Percentiles rank a stretch among this genome's conserved stretches.
Conservation (phyloP, 1,140 invertebrate species). For the Neelides sp. region DNA sequence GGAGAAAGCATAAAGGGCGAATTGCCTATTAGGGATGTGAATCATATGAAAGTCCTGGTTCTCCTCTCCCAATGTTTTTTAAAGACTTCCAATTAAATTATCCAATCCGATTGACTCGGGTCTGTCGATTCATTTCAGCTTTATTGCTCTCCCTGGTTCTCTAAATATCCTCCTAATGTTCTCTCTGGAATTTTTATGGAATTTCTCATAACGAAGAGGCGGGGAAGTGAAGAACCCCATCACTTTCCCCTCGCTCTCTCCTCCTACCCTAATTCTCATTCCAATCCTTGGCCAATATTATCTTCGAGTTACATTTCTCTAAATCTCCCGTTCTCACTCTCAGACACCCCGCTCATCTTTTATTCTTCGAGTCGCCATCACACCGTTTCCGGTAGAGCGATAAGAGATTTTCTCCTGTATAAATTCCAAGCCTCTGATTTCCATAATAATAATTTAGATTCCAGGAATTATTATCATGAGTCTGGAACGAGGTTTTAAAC, state of each 20-base stretch:
- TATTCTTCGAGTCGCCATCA: not conserved
- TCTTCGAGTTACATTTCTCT: not conserved
- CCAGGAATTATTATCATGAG: too few relatives aligned
- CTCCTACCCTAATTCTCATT: too few relatives aligned
- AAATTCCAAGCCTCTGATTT: not conserved
- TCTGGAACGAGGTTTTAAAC: too few relatives aligned
- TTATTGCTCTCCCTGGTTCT: not conserved
- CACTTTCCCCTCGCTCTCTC: not conserved
- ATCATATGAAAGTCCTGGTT: too few relatives aligned
- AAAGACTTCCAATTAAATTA: slow-evolving; percentile 10
- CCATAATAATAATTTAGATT: too few relatives aligned
- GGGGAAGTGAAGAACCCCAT: not conserved
- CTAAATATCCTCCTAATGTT: not conserved
- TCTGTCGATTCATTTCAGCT: slow-evolving; percentile 3
- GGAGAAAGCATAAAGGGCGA: too few relatives aligned
- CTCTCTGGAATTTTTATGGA: not conserved
- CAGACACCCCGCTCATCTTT: not conserved
- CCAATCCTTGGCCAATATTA: too few relatives aligned
- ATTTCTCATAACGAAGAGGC: slow-evolving; percentile 4
- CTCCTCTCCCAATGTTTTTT: too few relatives aligned
- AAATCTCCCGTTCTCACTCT: not conserved
- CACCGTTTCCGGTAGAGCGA: not conserved
- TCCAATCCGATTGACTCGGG: slow-evolving; percentile 5
- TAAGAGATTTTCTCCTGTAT: not conserved
- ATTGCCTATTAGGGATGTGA: too few relatives aligned